Evolutionary conservation across 53 echinoderm and acorn worm genomes (phyloP), one percentile per base, ranked within the genome.

Genomic region (Crossaster papposus): DNA sequence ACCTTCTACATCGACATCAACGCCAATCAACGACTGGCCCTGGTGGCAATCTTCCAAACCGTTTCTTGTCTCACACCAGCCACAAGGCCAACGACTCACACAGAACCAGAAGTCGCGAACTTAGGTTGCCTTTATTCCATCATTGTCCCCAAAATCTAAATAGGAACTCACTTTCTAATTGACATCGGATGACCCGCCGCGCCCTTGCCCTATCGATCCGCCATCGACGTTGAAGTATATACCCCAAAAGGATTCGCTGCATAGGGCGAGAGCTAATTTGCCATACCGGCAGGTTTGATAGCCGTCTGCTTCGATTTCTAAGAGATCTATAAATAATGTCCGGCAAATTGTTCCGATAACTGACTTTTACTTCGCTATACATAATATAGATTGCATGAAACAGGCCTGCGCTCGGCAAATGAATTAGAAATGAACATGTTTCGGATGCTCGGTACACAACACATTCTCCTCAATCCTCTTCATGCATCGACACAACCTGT

Each of bases 241-340:
- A 26, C 38, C 65, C 38, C 37, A 2, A 65, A 64, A 82, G 23
- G 65, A 1, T 24, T 82, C 65, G 82, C 24, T 32, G 74, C n/a
- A n/a, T n/a, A n/a, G 36, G 2, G 6, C 35, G 74, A 70, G 3
- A 70, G 70, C 29, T 70, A 70, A 70, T 70, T 13, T 22, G 34
- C 20, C 31, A 20, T 28, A 1, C n/a, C n/a, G 24, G 54, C 23
- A 18, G 32, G 63, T 38, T 81, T 81, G 30, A 63, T 62, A 58
- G 14, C 17, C 2, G 58, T 58, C 58, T 58, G 58, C 14, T 51
- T 51, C 29, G 51, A 52, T 51, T 79, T 51, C 24, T 24, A 15
- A 30, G 79, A 79, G 52, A 50, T 51, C 54, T 79, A 52, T 81
- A 79, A 62, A 52, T 81, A 79, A 62, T 34, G 81, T 55, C 81